These are phyloP conservation scores for Drosophila willistoni DNA, from an alignment of 1,140 invertebrate genomes.

Conservation along the genomic window DNA sequence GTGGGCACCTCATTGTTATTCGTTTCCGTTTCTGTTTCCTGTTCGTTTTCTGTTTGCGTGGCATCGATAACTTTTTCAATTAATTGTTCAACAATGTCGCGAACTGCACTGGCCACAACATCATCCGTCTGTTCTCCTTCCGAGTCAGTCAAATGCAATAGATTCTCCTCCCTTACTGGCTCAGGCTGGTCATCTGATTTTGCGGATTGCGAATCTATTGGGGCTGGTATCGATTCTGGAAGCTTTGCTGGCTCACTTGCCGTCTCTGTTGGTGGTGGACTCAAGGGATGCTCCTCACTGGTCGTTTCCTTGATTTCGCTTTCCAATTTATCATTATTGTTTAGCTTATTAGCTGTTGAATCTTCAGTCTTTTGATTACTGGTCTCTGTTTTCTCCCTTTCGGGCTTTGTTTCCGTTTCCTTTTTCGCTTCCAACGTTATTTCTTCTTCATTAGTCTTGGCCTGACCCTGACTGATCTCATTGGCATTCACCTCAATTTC, in stretches of 20 bases:
- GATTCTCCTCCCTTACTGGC: constrained; percentile 11
- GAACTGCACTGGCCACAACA: constrained; percentile 54
- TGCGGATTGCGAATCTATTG: not conserved
- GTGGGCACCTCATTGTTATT: constrained; percentile 66
- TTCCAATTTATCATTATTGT: constrained; percentile 66
- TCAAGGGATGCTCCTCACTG: not conserved
- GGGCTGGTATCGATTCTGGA: constrained; percentile 4
- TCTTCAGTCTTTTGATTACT: constrained; percentile 76
- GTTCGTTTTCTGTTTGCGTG: constrained; percentile 51
- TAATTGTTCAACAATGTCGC: constrained; percentile 75
- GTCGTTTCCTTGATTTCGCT: constrained; percentile 9
- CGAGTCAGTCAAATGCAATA: constrained; percentile 30
- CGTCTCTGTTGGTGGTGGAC: not conserved
- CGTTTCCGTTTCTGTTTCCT: constrained; percentile 26
- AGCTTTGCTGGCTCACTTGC: constrained; percentile 1
- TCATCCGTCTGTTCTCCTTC: constrained; percentile 39
- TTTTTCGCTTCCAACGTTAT: constrained; percentile 22
- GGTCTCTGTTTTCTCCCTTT: constrained; percentile 22
- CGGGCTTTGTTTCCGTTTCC: constrained; percentile 5
- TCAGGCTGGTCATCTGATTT: constrained; percentile 11
- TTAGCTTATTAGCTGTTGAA: constrained; percentile 70
- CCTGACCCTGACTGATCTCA: constrained; percentile 42
- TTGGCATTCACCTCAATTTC: constrained; percentile 64
- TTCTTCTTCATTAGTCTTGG: constrained; percentile 6
- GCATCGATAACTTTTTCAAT: constrained; percentile 76